Evolutionary conservation across 2,113 vertebrate species (phyloP).

Genomic region (Chaenocephalus aceratus): DNA sequence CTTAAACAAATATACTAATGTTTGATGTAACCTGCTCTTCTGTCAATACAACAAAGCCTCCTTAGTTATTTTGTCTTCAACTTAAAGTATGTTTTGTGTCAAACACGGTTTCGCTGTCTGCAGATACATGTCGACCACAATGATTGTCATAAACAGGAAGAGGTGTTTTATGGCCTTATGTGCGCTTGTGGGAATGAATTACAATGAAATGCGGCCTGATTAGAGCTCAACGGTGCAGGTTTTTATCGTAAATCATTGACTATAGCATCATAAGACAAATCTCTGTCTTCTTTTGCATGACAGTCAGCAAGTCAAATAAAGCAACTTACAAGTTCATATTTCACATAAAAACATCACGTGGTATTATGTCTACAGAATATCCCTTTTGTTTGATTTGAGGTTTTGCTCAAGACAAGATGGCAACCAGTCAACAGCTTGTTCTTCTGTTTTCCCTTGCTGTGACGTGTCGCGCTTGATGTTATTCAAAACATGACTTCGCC

Average conservation of each 20-base stretch:
- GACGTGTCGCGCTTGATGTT: conserved; percentile 29
- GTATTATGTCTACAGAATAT: too few relatives aligned
- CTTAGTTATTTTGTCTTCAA: too few relatives aligned
- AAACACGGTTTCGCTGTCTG: neutral
- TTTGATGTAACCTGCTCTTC: too few relatives aligned
- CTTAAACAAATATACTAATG: too few relatives aligned
- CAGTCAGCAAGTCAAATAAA: too few relatives aligned
- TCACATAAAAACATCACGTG: neutral
- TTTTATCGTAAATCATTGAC: conserved; percentile 14
- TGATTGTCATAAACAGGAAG: conserved; percentile 12
- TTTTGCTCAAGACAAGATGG: neutral
- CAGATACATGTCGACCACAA: neutral
- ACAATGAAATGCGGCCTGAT: neutral
- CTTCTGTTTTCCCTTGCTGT: neutral
- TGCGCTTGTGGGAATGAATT: conserved; percentile 7
- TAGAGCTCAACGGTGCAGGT: neutral
- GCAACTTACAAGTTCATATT: neutral
- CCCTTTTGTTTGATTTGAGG: neutral
- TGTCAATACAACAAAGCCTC: too few relatives aligned
- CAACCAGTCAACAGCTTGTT: neutral
- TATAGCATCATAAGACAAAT: neutral
- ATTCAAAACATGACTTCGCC: conserved; percentile 49
- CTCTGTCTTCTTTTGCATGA: neutral
- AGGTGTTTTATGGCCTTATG: conserved; percentile 1
- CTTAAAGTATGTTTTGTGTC: too few relatives aligned